Evolutionary conservation across 2,113 vertebrate species (phyloP).

Genomic region (Microcebus murinus): DNA sequence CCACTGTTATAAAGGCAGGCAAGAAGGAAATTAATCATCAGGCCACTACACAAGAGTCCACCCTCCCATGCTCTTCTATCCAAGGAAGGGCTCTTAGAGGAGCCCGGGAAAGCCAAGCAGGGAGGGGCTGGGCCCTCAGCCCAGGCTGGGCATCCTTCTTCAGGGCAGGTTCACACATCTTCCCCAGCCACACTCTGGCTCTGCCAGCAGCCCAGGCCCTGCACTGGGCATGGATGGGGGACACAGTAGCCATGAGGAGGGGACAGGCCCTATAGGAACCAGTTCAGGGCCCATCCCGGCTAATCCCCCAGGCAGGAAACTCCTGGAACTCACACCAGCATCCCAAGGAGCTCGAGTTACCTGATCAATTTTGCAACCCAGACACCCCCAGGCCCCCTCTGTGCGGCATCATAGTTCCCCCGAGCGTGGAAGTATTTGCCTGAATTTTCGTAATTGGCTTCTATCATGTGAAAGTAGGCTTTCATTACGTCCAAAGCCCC

Average conservation of each 20-base stretch:
- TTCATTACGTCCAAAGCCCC: slow-evolving; percentile 61
- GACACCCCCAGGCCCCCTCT: not conserved
- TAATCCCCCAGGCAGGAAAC: no score
- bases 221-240: no score
- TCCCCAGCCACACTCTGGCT: not conserved
- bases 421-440: slow-evolving; percentile 65
- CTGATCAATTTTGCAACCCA: slow-evolving; percentile 17
- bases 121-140: no score
- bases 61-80: not conserved
- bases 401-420: slow-evolving; percentile 33
- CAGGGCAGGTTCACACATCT: not conserved
- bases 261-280: not conserved
- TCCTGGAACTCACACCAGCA: not conserved
- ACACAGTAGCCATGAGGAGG: not conserved
- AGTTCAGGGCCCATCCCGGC: not conserved
- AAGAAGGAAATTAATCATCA: not conserved
- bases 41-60: not conserved
- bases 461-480: slow-evolving; percentile 45
- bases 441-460: not conserved
- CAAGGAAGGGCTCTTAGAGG: not conserved
- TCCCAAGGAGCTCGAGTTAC: not conserved
- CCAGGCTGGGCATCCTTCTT: not conserved
- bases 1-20: not conserved
- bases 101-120: not conserved
- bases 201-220: not conserved